Evolutionary conservation across 2,113 vertebrate species (phyloP).

Genomic region (Puntigrus tetrazona): DNA sequence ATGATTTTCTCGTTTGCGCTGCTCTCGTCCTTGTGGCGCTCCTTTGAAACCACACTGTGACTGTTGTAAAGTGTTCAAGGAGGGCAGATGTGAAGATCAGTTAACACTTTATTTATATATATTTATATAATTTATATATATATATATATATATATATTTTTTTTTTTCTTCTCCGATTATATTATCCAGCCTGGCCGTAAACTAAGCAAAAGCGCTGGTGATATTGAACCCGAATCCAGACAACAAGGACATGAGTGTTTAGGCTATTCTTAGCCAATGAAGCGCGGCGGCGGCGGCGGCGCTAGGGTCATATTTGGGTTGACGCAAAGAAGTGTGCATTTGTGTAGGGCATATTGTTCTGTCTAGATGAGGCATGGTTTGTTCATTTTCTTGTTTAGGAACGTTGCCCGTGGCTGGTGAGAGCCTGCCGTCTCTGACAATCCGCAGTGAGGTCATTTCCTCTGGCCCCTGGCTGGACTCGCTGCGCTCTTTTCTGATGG

Average conservation of each 20-base stretch:
- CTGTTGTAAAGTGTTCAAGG: not conserved
- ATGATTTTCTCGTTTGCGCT: not conserved
- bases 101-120: not conserved
- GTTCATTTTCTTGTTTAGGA: slow-evolving; percentile 15
- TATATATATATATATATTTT: too few relatives aligned
- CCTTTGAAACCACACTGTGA: not conserved
- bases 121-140: too few relatives aligned
- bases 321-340: not conserved
- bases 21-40: not conserved
- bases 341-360: not conserved
- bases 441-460: slow-evolving; percentile 28
- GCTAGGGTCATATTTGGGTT: slow-evolving; percentile 24
- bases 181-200: not conserved
- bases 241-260: slow-evolving; percentile 11
- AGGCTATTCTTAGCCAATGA: slow-evolving; percentile 16
- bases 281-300: not conserved
- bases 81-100: not conserved
- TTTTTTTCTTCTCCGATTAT: not conserved
- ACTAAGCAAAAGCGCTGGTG: not conserved
- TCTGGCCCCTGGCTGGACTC: slow-evolving; percentile 7
- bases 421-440: slow-evolving; percentile 8
- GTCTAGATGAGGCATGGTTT: slow-evolving; percentile 33
- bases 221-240: not conserved
- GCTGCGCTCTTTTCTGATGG: slow-evolving; percentile 29
- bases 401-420: slow-evolving; percentile 6